These are phyloP conservation scores for Cryptus armator DNA, from an alignment of 2,888 invertebrate species.

Conservation along the genomic window DNA sequence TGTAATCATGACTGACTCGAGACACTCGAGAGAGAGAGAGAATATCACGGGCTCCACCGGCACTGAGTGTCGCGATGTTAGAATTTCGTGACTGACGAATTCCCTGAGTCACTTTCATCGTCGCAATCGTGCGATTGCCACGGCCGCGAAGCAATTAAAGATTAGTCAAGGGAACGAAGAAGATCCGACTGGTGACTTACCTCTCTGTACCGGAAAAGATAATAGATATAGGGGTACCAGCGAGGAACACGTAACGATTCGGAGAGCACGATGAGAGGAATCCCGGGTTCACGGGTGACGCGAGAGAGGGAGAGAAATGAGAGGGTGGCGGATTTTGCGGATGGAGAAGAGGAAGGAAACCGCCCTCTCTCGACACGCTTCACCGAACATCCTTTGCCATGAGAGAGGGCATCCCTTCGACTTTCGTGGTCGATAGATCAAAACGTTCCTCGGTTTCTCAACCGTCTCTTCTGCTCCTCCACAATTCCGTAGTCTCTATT, in stretches of 20 bases:
- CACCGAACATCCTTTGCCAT: conserved; percentile 47
- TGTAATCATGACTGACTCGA: background rate
- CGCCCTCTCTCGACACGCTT: conserved; percentile 60
- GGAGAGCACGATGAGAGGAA: conserved; percentile 35
- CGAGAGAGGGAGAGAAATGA: background rate
- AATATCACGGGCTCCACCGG: background rate
- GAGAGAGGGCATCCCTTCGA: conserved; percentile 39
- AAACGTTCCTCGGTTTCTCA: conserved; percentile 63
- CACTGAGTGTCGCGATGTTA: conserved; percentile 1
- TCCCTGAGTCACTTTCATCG: conserved; percentile 33
- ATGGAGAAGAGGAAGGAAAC: conserved; percentile 38
- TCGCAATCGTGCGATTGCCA: conserved; percentile 41
- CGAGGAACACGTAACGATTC: conserved; percentile 17
- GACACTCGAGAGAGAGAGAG: background rate
- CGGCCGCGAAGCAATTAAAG: conserved; percentile 49
- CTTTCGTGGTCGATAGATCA: conserved; percentile 68
- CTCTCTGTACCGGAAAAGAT: conserved; percentile 14
- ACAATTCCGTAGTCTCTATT: background rate
- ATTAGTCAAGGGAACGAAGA: conserved; percentile 36
- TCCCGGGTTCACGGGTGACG: background rate
- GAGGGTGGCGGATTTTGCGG: background rate
- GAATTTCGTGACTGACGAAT: conserved; percentile 38
- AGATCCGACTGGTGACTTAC: conserved; percentile 2
- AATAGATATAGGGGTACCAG: conserved; percentile 21
- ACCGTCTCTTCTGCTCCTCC: conserved; percentile 29